Evolutionary conservation across 2,113 vertebrate genomes (phyloP).

Genomic region (Mus musculus): GRCm39 chr6:125463501-125464000

Average conservation of each 20-base stretch:
- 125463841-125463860: background rate
- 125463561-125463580: background rate
- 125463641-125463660: background rate
- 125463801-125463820: background rate
- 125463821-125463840: background rate
- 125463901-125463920: background rate
- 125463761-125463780: background rate
- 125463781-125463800: background rate
- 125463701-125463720: background rate
- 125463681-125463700: background rate
- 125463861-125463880: background rate
- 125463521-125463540: conserved; percentile 4
- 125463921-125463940: background rate
- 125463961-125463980: background rate
- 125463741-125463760: background rate
- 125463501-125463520: background rate
- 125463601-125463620: background rate
- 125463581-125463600: background rate
- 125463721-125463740: background rate
- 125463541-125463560: background rate
- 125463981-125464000: background rate
- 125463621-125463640: background rate
- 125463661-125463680: background rate
- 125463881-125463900: background rate
- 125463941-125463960: background rate